Evolutionary conservation across 2,888 invertebrate species (phyloP), one percentile per base, ranked within the genome.

Genomic region (Andrena flavipes): DNA sequence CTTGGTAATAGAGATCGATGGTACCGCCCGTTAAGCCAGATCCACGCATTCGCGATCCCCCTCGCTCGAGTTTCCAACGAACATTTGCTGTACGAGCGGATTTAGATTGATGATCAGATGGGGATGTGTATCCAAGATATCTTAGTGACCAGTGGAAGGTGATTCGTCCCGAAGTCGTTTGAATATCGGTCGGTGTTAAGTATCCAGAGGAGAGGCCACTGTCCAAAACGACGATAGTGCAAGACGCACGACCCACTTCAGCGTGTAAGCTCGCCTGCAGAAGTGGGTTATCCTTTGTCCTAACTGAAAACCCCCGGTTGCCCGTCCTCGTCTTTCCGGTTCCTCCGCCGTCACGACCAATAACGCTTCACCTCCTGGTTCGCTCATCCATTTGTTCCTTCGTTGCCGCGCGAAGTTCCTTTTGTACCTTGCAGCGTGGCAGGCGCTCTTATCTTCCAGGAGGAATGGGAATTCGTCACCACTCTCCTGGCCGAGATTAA

Each of bases 201-300:
- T 67, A 62, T 56, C 51, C 29, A 16, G 23, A 20, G 48, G 62
- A 48, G 59, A 48, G 64, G 33, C n/a, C 29, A 10, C 20, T 59
- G 76, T 29, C 65, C 63, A 2, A 80, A 62, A 84, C 70, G 81
- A 81, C 81, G 74, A 81, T 62, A 69, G 76, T 7, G 72, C 80
- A 60, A 62, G 59, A 64, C 59, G 30, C 51, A 48, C 78, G 82
- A 79, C 78, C 69, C 76, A 81, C 20, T 78, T 75, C 82, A 74
- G 69, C 72, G 72, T 49, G 76, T 8, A 51, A 62, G 69, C 60
- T 51, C 42, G 60, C 59, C 59, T 30, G 13, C 26, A 60, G 75
- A 90, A 85, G 80, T 88, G 73, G 84, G 81, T 89, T 90, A 88
- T 88, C 87, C 85, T 87, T 88, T 88, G 83, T 85, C 79, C 76